A percentile compares a stretch with the other conserved stretches of the same genome.
These are phyloP conservation scores for Gavia stellata DNA, from an alignment of 2,113 vertebrate species.

Conservation along the genomic window DNA sequence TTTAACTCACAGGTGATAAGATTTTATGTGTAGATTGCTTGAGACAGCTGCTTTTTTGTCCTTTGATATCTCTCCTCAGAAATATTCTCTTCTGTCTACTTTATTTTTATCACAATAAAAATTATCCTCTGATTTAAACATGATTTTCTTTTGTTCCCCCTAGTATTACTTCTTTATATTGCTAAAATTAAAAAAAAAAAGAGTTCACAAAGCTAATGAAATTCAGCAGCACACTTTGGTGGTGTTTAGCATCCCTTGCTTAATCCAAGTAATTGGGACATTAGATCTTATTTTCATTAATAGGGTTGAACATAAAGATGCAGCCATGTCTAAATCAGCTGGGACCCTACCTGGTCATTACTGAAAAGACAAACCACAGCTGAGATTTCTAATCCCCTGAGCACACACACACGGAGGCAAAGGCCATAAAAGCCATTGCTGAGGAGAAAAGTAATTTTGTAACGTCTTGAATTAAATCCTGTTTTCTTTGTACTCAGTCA, in stretches of 20 bases:
- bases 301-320: background rate
- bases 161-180: background rate
- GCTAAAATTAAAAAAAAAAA: background rate
- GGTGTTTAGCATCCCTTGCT: background rate
- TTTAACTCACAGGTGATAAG: background rate
- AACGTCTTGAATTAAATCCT: background rate
- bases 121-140: background rate
- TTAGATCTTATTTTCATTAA: background rate
- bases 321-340: background rate
- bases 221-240: background rate
- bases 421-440: background rate
- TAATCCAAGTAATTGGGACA: background rate
- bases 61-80: background rate
- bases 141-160: background rate
- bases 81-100: background rate
- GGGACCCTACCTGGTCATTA: background rate
- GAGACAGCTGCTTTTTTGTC: background rate
- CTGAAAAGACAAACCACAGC: background rate
- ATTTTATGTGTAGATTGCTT: background rate
- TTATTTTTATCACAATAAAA: background rate
- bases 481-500: background rate
- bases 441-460: background rate
- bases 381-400: background rate
- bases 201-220: background rate
- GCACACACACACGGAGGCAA: background rate